Evolutionary conservation across 1,140 invertebrate species (phyloP).

Genomic region (Eriocheir sinensis): DNA sequence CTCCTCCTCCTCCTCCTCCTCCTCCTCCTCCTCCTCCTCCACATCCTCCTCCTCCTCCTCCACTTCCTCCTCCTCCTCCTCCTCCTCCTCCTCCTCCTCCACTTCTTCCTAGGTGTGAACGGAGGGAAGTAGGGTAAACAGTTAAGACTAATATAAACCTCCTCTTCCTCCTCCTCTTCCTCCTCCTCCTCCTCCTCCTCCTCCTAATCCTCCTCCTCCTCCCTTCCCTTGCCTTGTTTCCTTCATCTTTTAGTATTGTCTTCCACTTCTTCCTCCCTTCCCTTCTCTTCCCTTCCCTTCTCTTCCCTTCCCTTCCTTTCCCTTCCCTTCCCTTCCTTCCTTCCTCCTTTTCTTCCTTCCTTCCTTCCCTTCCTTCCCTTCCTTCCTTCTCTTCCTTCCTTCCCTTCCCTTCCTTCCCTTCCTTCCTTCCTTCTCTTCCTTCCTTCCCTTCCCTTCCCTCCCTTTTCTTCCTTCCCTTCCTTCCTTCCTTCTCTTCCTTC

Average conservation of each 20-base stretch:
- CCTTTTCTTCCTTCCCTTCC: background rate
- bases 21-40: background rate
- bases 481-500: background rate
- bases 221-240: background rate
- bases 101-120: no score
- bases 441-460: background rate
- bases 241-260: background rate
- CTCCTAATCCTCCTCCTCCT: no score
- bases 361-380: background rate
- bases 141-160: no score
- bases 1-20: background rate
- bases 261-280: no score
- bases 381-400: background rate
- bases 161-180: no score
- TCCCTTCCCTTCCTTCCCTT: background rate
- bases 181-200: no score
- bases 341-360: background rate
- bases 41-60: no score
- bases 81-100: no score
- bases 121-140: no score
- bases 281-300: no score
- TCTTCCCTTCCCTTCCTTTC: no score
- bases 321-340: background rate
- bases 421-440: background rate
- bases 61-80: background rate